Evolutionary conservation across 2,888 invertebrate species (phyloP), one percentile per base, ranked within the genome.

Genomic region (Tillus elongatus): DNA sequence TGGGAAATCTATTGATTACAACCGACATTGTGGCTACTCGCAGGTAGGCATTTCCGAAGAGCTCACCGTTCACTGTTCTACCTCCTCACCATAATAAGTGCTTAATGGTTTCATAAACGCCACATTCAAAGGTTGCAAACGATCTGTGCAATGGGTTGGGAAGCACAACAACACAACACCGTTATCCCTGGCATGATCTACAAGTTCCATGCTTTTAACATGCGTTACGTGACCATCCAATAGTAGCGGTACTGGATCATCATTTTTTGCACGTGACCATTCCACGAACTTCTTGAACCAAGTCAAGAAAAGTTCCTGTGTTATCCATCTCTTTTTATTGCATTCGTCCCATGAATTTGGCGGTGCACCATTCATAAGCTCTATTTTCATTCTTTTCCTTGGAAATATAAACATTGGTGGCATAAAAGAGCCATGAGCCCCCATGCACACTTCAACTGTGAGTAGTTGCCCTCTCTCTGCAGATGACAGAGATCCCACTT

Each of bases 1-100:
- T 49, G 13, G 19, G 9, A 40, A 60, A 60, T n/a, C 50, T 51
- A 40, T 49, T 3, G 53, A 42, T 16, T n/a, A 52, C 53, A 10
- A 49, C 53, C 24, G 34, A 9, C 39, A 54, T 42, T 10, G 39
- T 45, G 30, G 50, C 48, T 15, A 52, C 49, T 42, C 39, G 46
- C 12, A 45, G 27, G 45, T 42, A 57, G 15, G 51, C 51, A 31
- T 45, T 43, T 16, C 49, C 44, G 38, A 43, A 43, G 30, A 43
- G 15, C 24, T 33, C 34, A 8, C 34, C 42, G 13, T 53, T 40
- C 46, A 56, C 50, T 13, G 45, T 41, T 27, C 46, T 2, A 41
- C 31, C 11, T 44, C 50, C 2, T 42, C 13, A 4, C 36, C 33
- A 33, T 54, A 52, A 35, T 49, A 44, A 4, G 41, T 38, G 13